These are phyloP conservation scores for Octomys mimax DNA, from an alignment of 2,797 vertebrate species.

Conservation along the genomic window DNA sequence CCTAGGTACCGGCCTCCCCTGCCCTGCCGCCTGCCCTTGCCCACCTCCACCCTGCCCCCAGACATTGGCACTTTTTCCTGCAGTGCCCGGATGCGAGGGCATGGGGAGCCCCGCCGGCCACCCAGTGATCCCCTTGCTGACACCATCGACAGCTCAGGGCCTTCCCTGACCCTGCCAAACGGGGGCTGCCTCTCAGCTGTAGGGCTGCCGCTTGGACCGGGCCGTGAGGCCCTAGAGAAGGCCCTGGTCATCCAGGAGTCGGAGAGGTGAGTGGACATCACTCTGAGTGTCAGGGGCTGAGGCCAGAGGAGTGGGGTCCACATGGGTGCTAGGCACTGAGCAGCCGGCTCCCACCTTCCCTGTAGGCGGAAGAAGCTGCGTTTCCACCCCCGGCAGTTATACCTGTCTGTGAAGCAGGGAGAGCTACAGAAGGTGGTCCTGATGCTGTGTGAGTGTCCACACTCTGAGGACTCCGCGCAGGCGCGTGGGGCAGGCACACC, in stretches of 20 bases:
- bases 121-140: constrained; percentile 89
- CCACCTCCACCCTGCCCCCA: rapidly evolving
- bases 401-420: constrained; percentile 95
- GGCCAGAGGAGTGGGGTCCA: neutral
- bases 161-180: constrained; percentile 93
- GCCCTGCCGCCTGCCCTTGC: neutral
- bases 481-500: too few species aligned
- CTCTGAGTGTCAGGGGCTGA: rapidly evolving
- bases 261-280: constrained; percentile 90
- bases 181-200: constrained; percentile 93
- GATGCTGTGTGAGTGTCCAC: constrained; percentile 93
- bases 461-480: neutral
- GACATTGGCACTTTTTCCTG: constrained; percentile 29
- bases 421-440: constrained; percentile 96
- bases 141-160: constrained; percentile 94
- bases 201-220: constrained; percentile 92
- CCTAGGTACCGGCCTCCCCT: constrained; percentile 81
- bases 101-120: constrained; percentile 89
- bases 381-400: constrained; percentile 96
- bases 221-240: constrained; percentile 93
- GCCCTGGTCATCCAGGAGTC: constrained; percentile 95
- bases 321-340: neutral
- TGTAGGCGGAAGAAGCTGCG: constrained; percentile 94
- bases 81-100: constrained; percentile 95
- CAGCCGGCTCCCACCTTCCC: rapidly evolving